Conservation (phyloP, 2,113 vertebrate genomes). For the Tympanuchus pallidicinctus region DNA sequence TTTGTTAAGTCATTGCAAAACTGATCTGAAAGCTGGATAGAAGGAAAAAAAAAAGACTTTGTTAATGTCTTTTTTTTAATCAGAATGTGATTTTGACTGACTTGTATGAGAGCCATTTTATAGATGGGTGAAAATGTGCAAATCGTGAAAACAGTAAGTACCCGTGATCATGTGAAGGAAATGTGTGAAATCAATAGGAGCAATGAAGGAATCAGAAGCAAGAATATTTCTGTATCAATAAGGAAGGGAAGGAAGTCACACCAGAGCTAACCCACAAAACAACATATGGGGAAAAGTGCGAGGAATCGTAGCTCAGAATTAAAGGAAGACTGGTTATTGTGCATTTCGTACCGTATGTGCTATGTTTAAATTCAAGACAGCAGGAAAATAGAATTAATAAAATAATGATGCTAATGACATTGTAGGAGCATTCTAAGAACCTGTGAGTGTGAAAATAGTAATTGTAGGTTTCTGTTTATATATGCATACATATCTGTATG, state of each 20-base stretch:
- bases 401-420: background rate
- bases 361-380: background rate
- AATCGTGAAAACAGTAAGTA: background rate
- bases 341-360: background rate
- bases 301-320: background rate
- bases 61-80: background rate
- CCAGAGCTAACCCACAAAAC: background rate
- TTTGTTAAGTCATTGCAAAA: background rate
- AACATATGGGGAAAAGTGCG: background rate
- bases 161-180: background rate
- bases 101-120: background rate
- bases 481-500: background rate
- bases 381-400: background rate
- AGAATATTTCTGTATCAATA: background rate
- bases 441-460: background rate
- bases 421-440: background rate
- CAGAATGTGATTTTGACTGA: background rate
- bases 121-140: background rate
- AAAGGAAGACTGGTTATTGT: conserved; percentile 12
- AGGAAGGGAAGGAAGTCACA: background rate
- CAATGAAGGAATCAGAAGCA: conserved; percentile 6
- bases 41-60: background rate
- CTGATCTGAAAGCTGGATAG: background rate
- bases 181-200: conserved; percentile 27
- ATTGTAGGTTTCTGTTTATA: background rate